These are phyloP conservation scores for Dione vanillae DNA, from an alignment of 2,888 invertebrate species.

Conservation along the genomic window DNA sequence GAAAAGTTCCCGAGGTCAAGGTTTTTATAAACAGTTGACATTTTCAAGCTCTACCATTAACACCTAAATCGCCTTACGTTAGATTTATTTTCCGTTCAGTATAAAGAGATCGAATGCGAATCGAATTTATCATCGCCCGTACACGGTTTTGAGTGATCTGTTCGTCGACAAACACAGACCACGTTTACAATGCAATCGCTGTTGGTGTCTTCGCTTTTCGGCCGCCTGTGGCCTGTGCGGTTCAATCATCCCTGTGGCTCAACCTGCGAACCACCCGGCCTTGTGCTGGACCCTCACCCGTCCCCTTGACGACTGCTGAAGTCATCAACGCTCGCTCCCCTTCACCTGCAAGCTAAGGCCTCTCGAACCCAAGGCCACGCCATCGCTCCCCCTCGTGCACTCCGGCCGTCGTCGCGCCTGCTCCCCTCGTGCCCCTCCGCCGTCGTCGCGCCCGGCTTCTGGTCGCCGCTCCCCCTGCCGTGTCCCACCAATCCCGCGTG, in stretches of 20 bases:
- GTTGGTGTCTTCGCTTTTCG: slow-evolving; percentile 87
- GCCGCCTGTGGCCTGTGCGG: slow-evolving; percentile 85
- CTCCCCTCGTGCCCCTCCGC: slow-evolving; percentile 55
- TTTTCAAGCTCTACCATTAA: slow-evolving; percentile 66
- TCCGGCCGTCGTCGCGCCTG: slow-evolving; percentile 37
- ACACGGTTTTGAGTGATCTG: slow-evolving; percentile 68
- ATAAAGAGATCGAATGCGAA: slow-evolving; percentile 67
- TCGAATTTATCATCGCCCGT: slow-evolving; percentile 65
- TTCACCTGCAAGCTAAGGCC: slow-evolving; percentile 80
- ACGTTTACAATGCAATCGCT: slow-evolving; percentile 73
- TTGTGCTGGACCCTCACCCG: slow-evolving; percentile 75
- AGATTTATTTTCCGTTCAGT: slow-evolving; percentile 76
- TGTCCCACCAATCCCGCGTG: slow-evolving; percentile 66
- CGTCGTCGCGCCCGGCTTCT: slow-evolving; percentile 54
- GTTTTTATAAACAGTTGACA: slow-evolving; percentile 77
- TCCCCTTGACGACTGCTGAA: slow-evolving; percentile 78
- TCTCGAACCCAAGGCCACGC: slow-evolving; percentile 63
- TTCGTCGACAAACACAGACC: slow-evolving; percentile 73
- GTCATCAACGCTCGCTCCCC: slow-evolving; percentile 77
- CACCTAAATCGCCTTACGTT: slow-evolving; percentile 65
- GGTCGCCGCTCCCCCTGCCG: slow-evolving; percentile 55
- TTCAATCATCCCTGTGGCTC: slow-evolving; percentile 74
- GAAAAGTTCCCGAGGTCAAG: slow-evolving; percentile 67
- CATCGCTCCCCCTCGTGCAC: slow-evolving; percentile 53
- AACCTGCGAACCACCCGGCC: slow-evolving; percentile 76